Evolutionary conservation across 1,140 invertebrate genomes (phyloP).

Genomic region (Anoplophora glabripennis): DNA sequence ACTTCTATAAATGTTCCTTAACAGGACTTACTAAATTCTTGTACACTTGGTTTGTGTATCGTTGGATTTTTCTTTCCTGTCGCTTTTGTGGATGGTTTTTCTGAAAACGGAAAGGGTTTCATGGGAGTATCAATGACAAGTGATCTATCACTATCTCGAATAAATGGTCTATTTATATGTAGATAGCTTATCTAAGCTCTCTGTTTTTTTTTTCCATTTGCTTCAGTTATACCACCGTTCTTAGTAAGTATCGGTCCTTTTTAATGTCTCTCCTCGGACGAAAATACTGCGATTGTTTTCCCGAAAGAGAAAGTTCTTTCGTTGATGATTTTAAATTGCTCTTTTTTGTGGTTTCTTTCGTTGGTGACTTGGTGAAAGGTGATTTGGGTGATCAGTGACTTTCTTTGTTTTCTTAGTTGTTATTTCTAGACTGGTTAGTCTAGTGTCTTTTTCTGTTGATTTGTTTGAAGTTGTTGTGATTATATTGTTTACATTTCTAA

Average conservation of each 20-base stretch:
- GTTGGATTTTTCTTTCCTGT: slow-evolving; percentile 14
- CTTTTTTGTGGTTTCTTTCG: slow-evolving; percentile 24
- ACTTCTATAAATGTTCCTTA: slow-evolving; percentile 27
- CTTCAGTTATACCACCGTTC: slow-evolving; percentile 62
- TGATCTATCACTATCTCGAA: slow-evolving; percentile 16
- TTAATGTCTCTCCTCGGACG: slow-evolving; percentile 45
- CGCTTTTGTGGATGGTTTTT: not conserved
- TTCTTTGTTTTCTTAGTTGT: slow-evolving; percentile 29
- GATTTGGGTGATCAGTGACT: slow-evolving; percentile 33
- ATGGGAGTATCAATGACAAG: not conserved
- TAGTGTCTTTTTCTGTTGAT: slow-evolving; percentile 12
- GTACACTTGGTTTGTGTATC: slow-evolving; percentile 16
- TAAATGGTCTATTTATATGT: slow-evolving; percentile 25
- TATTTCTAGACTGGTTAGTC: slow-evolving; percentile 29
- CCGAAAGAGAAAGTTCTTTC: slow-evolving; percentile 17
- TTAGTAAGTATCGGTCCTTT: slow-evolving; percentile 64
- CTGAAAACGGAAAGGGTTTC: slow-evolving; percentile 5
- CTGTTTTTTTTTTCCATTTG: slow-evolving; percentile 30
- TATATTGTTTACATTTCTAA: slow-evolving; percentile 28
- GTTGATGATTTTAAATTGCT: slow-evolving; percentile 21
- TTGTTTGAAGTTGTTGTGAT: slow-evolving; percentile 24
- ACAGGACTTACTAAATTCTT: slow-evolving; percentile 36
- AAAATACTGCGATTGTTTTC: slow-evolving; percentile 11
- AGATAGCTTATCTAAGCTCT: slow-evolving; percentile 26
- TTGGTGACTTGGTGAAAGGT: slow-evolving; percentile 19